phyloP scores from a whole-genome alignment of 2,113 vertebrate species.

The Pelecanus crispus region DNA sequence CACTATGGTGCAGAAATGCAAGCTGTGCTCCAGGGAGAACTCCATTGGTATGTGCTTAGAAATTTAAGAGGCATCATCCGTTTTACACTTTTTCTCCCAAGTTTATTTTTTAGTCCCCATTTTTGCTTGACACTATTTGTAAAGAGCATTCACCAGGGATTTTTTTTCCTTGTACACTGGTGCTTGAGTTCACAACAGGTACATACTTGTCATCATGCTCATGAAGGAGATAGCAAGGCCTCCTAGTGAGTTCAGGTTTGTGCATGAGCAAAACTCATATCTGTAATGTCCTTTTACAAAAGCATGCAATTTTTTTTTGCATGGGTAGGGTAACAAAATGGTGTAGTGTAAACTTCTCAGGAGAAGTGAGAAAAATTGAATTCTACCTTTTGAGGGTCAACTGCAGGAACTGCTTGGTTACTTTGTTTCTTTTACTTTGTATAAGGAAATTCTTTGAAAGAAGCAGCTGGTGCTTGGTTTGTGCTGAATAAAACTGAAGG shows the following conservation, averaged over 20 bases:
- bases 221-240: neutral
- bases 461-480: neutral
- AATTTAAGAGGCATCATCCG: neutral
- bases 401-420: neutral
- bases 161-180: neutral
- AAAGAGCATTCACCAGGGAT: neutral
- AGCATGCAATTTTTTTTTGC: neutral
- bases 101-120: neutral
- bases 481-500: neutral
- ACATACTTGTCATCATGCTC: neutral
- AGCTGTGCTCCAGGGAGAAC: constrained; percentile 94
- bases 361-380: neutral
- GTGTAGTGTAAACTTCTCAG: neutral
- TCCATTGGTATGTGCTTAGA: constrained; percentile 84
- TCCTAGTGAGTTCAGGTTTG: neutral
- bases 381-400: neutral
- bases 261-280: neutral
- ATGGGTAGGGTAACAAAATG: neutral
- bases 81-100: neutral
- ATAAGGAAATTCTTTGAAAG: neutral
- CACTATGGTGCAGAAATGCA: constrained; percentile 97
- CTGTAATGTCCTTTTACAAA: neutral
- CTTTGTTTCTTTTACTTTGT: neutral
- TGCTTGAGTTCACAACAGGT: neutral
- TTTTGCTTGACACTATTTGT: neutral